Evolutionary conservation across 1,140 invertebrate genomes (phyloP), one percentile per base, ranked within the genome.

Genomic region (Musca vetustissima): DNA sequence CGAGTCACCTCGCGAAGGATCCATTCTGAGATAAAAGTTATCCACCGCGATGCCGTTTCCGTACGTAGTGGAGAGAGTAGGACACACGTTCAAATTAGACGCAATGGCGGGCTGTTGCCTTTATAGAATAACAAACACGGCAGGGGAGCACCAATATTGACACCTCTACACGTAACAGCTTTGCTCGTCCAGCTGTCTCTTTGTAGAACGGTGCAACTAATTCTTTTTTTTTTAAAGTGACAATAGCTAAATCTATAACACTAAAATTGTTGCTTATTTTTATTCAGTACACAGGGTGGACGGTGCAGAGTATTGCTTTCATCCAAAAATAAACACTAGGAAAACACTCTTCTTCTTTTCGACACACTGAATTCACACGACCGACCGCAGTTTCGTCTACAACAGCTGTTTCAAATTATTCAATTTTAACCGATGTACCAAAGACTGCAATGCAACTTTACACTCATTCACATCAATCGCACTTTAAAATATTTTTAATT

Each of bases 1-100:
- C 90, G 90, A 89, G 87, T 93, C 91, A 86, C 90, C 90, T 84
- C 89, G 89, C 85, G 91, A 89, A 82, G 88, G 87, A 86, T 91
- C 89, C 89, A 91, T 91, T 83, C 87, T 87, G 75, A 87, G 85
- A 82, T 87, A 86, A 84, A 86, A 87, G 84, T 86, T 87, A 85
- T 86, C 86, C 85, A 87, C 86, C 84, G 86, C 86, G 85, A 55
- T 43, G 59, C 57, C 28, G 28, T 61, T 61, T 15, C 6, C 24
- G 53, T 52, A 52, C 21, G 17, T 52, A 52, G 17, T 52, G 21
- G 13, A 9, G 17, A 15, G 28, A 3, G 11, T 2, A 6, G 36
- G 36, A 6, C 11, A 43, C 4, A 6, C 36, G 36, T 43, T 43
- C 11, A 13, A 43, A 43, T 43, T 43, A 11, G 11, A 43, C 6